A percentile compares a stretch with the other conserved stretches of the same genome.
Evolutionary conservation across 2,888 invertebrate genomes (phyloP).

Genomic region (Agonopterix alstromeriana): DNA sequence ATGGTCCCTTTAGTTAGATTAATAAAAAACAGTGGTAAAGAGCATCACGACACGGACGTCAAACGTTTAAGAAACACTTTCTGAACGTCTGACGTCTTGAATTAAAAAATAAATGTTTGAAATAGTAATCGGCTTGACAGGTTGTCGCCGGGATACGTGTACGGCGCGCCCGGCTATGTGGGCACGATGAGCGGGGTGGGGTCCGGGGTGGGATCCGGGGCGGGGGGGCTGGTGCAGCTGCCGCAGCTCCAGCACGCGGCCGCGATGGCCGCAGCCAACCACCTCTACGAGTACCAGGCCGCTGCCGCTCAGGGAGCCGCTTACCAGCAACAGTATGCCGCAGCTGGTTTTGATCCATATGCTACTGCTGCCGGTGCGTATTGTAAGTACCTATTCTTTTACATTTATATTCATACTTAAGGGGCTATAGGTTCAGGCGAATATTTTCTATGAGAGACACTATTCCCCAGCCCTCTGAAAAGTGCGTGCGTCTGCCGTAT

Average conservation of each 20-base stretch:
- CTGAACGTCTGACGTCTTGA: conserved; percentile 16
- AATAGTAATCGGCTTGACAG: conserved; percentile 28
- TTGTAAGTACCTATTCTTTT: no score
- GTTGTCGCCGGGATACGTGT: conserved; percentile 81
- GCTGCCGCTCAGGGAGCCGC: conserved; percentile 83
- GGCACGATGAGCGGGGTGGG: conserved; percentile 81
- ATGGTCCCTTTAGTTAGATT: no score
- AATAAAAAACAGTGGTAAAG: background rate
- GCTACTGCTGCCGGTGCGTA: conserved; percentile 81
- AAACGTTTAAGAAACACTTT: conserved; percentile 18
- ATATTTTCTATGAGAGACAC: no score
- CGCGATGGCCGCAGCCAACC: conserved; percentile 87
- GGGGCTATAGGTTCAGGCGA: no score
- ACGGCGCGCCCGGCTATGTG: conserved; percentile 86
- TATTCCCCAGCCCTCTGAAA: no score
- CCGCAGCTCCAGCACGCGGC: conserved; percentile 85
- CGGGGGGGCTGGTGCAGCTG: conserved; percentile 82
- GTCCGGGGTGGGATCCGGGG: conserved; percentile 73
- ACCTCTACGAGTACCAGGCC: conserved; percentile 89
- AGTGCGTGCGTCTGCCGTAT: no score
- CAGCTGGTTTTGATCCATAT: conserved; percentile 86
- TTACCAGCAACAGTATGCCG: conserved; percentile 84
- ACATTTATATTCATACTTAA: no score
- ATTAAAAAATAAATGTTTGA: background rate
- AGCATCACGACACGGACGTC: conserved; percentile 13